A percentile compares a stretch with the other conserved stretches of the same genome.
phyloP scores from a whole-genome alignment of 2,113 vertebrate genomes.

The Cichladusa arquata region DNA sequence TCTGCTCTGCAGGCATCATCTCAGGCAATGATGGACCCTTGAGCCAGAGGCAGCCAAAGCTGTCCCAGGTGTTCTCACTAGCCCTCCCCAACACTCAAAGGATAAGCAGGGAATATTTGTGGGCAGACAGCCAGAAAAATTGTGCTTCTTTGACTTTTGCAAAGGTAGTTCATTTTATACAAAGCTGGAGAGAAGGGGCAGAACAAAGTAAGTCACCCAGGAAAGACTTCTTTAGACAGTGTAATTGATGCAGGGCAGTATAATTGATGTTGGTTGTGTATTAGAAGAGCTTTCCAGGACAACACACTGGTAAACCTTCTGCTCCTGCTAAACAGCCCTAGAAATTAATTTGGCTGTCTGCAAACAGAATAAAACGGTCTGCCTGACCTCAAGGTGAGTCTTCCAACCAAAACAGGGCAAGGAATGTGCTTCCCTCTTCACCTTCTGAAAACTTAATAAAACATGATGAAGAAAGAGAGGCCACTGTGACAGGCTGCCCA shows the following conservation, averaged over 20 bases:
- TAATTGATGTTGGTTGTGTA: background rate
- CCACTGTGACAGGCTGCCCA: background rate
- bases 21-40: background rate
- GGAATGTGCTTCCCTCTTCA: background rate
- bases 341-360: slow-evolving; percentile 2
- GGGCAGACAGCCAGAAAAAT: background rate
- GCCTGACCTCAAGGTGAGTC: background rate
- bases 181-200: background rate
- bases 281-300: background rate
- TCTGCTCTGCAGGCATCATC: background rate
- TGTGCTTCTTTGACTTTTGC: background rate
- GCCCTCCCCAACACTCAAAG: background rate
- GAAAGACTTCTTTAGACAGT: background rate
- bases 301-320: slow-evolving; percentile 8
- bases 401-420: background rate
- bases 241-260: background rate
- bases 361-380: background rate
- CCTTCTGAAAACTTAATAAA: background rate
- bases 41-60: background rate
- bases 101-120: background rate
- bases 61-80: fast-evolving
- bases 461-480: background rate
- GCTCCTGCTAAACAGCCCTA: background rate
- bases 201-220: background rate
- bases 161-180: background rate